A percentile compares a stretch with the other conserved stretches of the same genome.
These are phyloP conservation scores for Thera britannica DNA, from an alignment of 2,888 invertebrate species.

Conservation along the genomic window DNA sequence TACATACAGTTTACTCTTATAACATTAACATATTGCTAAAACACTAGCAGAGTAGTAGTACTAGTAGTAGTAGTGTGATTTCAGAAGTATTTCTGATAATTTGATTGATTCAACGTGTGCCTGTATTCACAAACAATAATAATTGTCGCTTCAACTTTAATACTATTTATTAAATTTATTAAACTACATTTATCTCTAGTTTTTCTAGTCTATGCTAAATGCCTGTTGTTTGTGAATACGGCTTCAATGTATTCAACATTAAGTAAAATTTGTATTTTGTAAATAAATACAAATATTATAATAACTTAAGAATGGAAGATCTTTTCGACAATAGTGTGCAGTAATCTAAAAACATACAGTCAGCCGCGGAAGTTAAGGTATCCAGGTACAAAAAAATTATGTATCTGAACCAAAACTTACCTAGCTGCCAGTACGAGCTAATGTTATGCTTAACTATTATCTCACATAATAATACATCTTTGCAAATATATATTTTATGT, in stretches of 20 bases:
- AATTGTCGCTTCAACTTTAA: neutral
- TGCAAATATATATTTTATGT: neutral
- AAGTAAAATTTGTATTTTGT: too few species aligned
- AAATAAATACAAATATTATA: too few species aligned
- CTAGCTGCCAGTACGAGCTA: neutral
- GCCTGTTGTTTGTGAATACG: neutral
- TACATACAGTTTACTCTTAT: neutral
- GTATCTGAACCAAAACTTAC: neutral
- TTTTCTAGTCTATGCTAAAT: neutral
- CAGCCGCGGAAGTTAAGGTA: too few species aligned
- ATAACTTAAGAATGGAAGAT: too few species aligned
- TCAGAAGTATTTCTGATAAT: too few species aligned
- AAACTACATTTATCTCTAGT: neutral
- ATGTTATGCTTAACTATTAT: neutral
- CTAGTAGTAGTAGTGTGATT: too few species aligned
- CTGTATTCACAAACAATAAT: neutral
- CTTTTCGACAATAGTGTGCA: too few species aligned
- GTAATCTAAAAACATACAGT: neutral
- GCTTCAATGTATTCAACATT: neutral
- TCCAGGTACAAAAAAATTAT: too few species aligned
- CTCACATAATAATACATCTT: neutral
- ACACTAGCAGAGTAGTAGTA: neutral
- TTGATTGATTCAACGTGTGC: too few species aligned
- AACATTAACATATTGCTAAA: constrained; percentile 1
- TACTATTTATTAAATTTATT: neutral